Evolutionary conservation across 2,888 invertebrate genomes (phyloP).

Genomic region (Vandiemenella viatica): DNA sequence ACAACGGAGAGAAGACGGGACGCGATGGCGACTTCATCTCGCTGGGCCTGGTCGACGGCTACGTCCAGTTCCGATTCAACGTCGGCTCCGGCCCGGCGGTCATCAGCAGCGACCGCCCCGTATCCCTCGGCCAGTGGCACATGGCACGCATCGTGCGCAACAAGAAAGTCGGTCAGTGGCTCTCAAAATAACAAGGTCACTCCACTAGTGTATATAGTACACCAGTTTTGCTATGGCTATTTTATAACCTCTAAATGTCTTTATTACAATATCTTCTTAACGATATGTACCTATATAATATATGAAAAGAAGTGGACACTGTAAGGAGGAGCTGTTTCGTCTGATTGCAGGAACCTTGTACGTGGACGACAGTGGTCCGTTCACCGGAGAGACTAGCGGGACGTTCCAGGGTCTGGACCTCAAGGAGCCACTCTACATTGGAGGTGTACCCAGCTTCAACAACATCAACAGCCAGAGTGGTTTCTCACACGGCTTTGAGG

Average conservation of each 20-base stretch:
- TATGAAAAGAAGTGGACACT: too few relatives aligned
- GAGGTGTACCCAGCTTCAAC: slow-evolving; percentile 59
- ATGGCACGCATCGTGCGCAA: slow-evolving; percentile 61
- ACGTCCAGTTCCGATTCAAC: slow-evolving; percentile 70
- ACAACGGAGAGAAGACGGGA: slow-evolving; percentile 56
- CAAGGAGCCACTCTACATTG: slow-evolving; percentile 63
- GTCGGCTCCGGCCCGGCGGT: slow-evolving; percentile 60
- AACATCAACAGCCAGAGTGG: slow-evolving; percentile 42
- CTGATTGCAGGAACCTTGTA: slow-evolving; percentile 48
- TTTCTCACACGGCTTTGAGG: slow-evolving; percentile 57
- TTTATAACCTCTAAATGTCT: neutral
- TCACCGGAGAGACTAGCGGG: slow-evolving; percentile 46
- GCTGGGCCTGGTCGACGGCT: slow-evolving; percentile 57
- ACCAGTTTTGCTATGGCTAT: neutral
- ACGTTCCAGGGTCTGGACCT: slow-evolving; percentile 62
- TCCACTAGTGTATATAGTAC: too few relatives aligned
- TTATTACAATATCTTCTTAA: too few relatives aligned
- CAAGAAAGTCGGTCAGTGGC: slow-evolving; percentile 43
- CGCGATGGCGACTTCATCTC: slow-evolving; percentile 65
- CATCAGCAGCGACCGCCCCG: slow-evolving; percentile 50
- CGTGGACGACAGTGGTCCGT: slow-evolving; percentile 59
- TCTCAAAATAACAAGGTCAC: neutral
- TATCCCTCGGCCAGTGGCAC: slow-evolving; percentile 72
- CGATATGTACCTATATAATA: too few relatives aligned
- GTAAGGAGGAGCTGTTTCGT: too few relatives aligned